phyloP scores from a whole-genome alignment of 1,140 invertebrate genomes.

The Brevipalpus yothersi region DNA sequence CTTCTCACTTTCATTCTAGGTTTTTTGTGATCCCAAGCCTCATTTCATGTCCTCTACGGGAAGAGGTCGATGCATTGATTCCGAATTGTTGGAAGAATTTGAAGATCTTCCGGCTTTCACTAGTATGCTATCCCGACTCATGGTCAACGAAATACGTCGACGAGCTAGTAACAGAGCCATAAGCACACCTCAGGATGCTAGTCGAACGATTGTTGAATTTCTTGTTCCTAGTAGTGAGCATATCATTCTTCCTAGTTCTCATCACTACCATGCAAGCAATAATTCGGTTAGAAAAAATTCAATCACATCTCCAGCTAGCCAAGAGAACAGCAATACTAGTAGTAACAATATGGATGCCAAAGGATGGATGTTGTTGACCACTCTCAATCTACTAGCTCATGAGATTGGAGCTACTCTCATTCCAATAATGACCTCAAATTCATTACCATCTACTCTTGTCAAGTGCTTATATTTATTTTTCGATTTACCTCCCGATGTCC shows the following conservation, averaged over 20 bases:
- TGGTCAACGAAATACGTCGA: conserved; percentile 74
- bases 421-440: conserved; percentile 79
- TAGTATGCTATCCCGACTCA: conserved; percentile 74
- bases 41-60: too few relatives aligned
- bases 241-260: conserved; percentile 15
- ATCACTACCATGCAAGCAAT: neutral
- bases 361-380: conserved; percentile 83
- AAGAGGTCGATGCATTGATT: too few relatives aligned
- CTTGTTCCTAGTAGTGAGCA: conserved; percentile 58
- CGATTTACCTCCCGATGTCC: conserved; percentile 48
- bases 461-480: conserved; percentile 98
- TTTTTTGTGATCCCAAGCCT: too few relatives aligned
- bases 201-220: conserved; percentile 83
- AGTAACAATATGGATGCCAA: conserved; percentile 36
- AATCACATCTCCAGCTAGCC: neutral
- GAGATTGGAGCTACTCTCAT: conserved; percentile 51
- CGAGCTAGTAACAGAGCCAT: conserved; percentile 52
- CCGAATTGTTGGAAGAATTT: conserved; percentile 55
- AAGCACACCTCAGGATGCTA: conserved; percentile 44
- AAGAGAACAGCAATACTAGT: conserved; percentile 20
- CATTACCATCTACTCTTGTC: conserved; percentile 86
- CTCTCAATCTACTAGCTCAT: conserved; percentile 57
- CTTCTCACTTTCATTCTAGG: too few relatives aligned
- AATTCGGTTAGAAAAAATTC: neutral
- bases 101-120: conserved; percentile 75